Evolutionary conservation across 2,888 invertebrate genomes (phyloP), one percentile per base, ranked within the genome.

Genomic region (Mesorhabditis sp.): DNA sequence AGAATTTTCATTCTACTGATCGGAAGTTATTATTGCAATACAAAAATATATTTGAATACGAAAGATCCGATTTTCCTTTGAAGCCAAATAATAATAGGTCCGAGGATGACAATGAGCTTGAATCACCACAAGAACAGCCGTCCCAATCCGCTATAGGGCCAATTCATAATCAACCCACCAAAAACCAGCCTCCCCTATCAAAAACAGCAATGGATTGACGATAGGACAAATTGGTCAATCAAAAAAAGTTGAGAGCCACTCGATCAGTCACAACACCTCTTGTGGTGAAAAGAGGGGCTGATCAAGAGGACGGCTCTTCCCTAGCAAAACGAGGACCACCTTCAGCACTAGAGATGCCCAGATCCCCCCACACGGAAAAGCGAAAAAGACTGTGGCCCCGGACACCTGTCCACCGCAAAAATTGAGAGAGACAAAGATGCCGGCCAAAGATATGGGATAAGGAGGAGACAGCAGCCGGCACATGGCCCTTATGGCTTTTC

Each of bases 391-490:
- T 50, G 58, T 50, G 58, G 58, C 28, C 28, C 28, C 7, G 58
- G 58, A 50, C 58, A 50, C 58, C 58, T 50, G 58, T 50, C 58
- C 10, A 50, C 58, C 58, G n/a, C 58, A 50, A 50, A n/a, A 50
- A 50, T 50, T 50, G 58, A 50, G 58, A 50, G n/a, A n/a, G 58
- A n/a, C 10, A n/a, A 50, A 50, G n/a, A 50, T 10, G 58, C 7
- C 10, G 58, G 58, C 10, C 58, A 50, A 13, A 13, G 58, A 50
- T 13, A 50, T 10, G n/a, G n/a, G 58, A 50, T 50, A n/a, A 50
- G 58, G 1, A 13, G 10, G 58, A 50, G 58, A 50, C n/a, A 50
- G 7, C 10, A 50, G 58, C 7, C 28, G 28, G 28, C 28, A 28
- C 28, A 28, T 28, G 28, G 28, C 28, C 28, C 28, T 28, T 28